Conservation (phyloP, 1,140 invertebrate species). For the Harlomillsia oculata region DNA sequence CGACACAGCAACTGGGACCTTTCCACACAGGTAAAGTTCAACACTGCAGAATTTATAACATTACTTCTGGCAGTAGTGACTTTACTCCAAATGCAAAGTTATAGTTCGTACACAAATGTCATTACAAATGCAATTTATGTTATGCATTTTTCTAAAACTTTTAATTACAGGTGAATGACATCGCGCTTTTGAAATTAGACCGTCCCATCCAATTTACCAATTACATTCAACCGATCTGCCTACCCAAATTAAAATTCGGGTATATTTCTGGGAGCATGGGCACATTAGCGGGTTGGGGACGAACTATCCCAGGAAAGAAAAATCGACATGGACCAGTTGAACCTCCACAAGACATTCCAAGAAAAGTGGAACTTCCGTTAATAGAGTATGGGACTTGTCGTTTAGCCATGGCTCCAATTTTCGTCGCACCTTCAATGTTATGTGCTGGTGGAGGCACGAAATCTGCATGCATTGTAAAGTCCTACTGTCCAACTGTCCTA, state of each 20-base stretch:
- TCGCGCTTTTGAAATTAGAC: conserved; percentile 38
- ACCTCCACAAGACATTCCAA: conserved; percentile 47
- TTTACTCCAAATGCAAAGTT: too few species aligned
- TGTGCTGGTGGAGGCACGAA: conserved; percentile 69
- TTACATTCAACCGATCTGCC: conserved; percentile 39
- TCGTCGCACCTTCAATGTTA: conserved; percentile 75
- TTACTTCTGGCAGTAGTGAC: too few species aligned
- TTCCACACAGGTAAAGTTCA: too few species aligned
- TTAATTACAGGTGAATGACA: conserved; percentile 37
- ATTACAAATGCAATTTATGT: too few species aligned
- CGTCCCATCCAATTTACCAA: conserved; percentile 36
- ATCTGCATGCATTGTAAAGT: conserved; percentile 74
- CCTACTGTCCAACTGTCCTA: background rate
- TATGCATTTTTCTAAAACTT: too few species aligned
- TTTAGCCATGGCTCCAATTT: conserved; percentile 42
- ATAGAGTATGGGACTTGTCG: background rate
- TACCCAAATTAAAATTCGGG: conserved; percentile 33
- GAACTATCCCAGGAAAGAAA: conserved; percentile 51
- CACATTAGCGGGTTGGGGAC: conserved; percentile 26
- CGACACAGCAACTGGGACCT: too few species aligned
- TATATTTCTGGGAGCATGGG: background rate
- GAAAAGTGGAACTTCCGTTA: too few species aligned
- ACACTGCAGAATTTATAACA: too few species aligned
- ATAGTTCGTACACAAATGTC: too few species aligned
- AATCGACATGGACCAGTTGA: conserved; percentile 68